Conservation (phyloP, 2,888 invertebrate species). For the Achlya flavicornis region DNA sequence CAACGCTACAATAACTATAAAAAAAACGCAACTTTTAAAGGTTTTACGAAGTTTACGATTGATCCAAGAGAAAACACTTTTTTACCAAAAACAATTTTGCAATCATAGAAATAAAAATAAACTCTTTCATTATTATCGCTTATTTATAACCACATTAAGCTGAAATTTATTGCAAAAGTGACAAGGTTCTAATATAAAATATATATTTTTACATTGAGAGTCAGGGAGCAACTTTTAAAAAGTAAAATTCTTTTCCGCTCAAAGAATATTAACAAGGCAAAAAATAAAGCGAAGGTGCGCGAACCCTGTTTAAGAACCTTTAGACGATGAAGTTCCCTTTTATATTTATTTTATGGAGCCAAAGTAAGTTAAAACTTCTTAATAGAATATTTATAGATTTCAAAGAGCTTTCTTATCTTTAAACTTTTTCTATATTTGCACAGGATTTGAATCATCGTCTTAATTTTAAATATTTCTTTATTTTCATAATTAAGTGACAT, state of each 20-base stretch:
- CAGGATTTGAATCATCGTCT: no score
- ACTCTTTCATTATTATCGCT: no score
- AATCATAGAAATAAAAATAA: no score
- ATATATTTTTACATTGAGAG: not conserved
- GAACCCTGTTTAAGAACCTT: not conserved
- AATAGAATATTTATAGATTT: conserved; percentile 2
- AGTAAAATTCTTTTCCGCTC: not conserved
- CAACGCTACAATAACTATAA: not conserved
- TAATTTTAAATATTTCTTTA: no score
- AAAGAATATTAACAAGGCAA: conserved; percentile 4
- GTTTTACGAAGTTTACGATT: not conserved
- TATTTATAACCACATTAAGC: no score
- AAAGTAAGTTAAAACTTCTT: conserved; percentile 4
- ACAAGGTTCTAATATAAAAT: no score
- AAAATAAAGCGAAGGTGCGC: conserved; percentile 1
- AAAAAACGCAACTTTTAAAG: not conserved
- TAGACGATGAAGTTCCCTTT: not conserved
- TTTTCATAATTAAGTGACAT: not conserved
- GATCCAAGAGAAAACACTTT: no score
- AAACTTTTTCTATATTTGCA: not conserved
- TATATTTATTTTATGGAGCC: conserved; percentile 1
- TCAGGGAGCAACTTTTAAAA: not conserved
- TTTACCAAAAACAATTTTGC: no score
- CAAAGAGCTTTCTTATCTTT: conserved; percentile 1
- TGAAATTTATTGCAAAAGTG: no score